A percentile compares a stretch with the other conserved stretches of the same genome.
Evolutionary conservation across 2,797 vertebrate species (phyloP).

Genomic region (Todus mexicanus): DNA sequence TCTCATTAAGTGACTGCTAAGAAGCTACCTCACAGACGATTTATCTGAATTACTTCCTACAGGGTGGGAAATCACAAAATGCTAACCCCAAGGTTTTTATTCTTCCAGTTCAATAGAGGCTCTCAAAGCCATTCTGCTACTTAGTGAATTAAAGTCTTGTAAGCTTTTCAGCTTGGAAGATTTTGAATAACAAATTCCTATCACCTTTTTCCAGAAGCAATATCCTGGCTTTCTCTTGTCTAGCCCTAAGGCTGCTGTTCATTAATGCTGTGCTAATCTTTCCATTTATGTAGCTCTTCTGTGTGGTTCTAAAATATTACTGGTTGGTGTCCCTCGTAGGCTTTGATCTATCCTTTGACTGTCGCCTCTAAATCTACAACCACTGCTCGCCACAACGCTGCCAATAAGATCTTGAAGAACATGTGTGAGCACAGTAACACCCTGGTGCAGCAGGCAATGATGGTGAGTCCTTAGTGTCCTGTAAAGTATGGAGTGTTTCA

Average conservation of each 20-base stretch:
- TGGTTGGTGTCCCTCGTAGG: slow-evolving; percentile 73
- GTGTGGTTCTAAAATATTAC: neutral
- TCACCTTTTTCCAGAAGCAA: neutral
- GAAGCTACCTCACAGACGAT: neutral
- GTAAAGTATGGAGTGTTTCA: neutral
- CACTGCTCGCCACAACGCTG: slow-evolving; percentile 95
- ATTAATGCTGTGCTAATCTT: neutral
- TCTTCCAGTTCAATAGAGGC: neutral
- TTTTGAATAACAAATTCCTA: neutral
- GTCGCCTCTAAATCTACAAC: slow-evolving; percentile 98
- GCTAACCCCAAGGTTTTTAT: neutral
- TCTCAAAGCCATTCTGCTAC: neutral
- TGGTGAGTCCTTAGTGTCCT: slow-evolving; percentile 77
- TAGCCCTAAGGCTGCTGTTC: neutral
- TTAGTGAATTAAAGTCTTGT: neutral
- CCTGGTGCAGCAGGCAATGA: slow-evolving; percentile 96
- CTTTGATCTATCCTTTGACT: slow-evolving; percentile 96
- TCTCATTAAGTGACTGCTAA: neutral
- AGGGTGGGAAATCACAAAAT: neutral
- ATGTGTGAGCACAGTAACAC: slow-evolving; percentile 99
- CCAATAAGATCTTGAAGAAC: slow-evolving; percentile 99
- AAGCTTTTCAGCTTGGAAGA: neutral
- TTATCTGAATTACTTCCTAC: neutral
- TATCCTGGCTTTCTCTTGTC: neutral
- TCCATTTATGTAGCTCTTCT: neutral